Evolutionary conservation across 1,140 invertebrate genomes (phyloP), one percentile per base, ranked within the genome.

Genomic region (Phymastichus coffea): DNA sequence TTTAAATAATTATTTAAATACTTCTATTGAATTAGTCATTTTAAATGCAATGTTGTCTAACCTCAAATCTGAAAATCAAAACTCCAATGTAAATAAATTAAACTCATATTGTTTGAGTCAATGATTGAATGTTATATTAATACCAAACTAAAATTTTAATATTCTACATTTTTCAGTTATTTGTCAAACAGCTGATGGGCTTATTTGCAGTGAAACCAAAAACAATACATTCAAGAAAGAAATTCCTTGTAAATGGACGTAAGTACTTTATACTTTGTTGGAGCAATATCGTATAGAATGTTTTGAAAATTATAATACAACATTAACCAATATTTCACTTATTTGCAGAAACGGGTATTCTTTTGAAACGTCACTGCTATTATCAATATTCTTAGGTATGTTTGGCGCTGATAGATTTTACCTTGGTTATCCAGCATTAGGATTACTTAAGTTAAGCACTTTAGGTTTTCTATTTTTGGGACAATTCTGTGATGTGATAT

Each of bases 341-440:
- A n/a, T 63, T 83, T 87, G 60, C 77, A 95, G 93, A 46, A 97
- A 95, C 85, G 94, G 94, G 46, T 95, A 96, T 74, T 92, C 90
- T 1, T 91, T 96, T 78, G 93, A 97, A 75, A 95, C 92, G 41
- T 88, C 96, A 0, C 75, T 99, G 46, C 73, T 99, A 14, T 81
- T 99, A 0, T 98, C 96, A 2, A 90, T 99, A 41, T 99, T 99
- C 71, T 79, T 94, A 41, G 95, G 95, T 23, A 96, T 97, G 92
- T 95, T 99, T 82, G 97, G 97, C n/a, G 85, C 93, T 14, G 97
- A 99, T 76, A 82, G 97, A 63, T 98, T 99, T 78, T 99, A 98
- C 73, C 81, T 99, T 3, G 97, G 97, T 15, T 98, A 99, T 79
- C 93, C 94, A 46, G 96, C 94, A 19, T 86, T 98, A 61, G 96